Base-by-base conservation (phyloP, 2,888 invertebrate species). In the Acronicta leporina region DNA sequence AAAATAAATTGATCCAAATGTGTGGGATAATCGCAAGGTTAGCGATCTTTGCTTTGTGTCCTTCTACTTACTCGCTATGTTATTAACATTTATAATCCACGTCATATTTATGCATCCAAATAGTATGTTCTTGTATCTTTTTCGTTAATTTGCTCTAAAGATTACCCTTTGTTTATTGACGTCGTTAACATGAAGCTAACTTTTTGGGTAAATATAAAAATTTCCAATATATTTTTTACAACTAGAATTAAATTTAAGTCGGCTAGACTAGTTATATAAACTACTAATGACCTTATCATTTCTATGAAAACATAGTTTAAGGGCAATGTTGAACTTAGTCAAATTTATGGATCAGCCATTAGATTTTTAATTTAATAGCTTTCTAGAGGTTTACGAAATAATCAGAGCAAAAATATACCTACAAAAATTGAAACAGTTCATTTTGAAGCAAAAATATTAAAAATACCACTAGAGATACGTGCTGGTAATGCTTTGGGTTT, bases 201-300 rank as follows among this genome's bases (percentile, higher is more conserved):
- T n/a, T n/a, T n/a, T n/a, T n/a, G n/a, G n/a, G n/a, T n/a, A n/a
- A n/a, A n/a, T n/a, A n/a, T n/a, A n/a, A 52, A 35, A 42, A 52
- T 33, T 33, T 30, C 38, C n/a, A n/a, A 38, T 42, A 47, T 65
- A 58, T 30, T 45, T 46, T 13, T 30, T 46, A 14, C 45, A 53
- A 14, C 44, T 42, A 30, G 20, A 42, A 35, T 41, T 47, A n/a
- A 15, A 61, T 53, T 50, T 15, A 53, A 54, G 35, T 27, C 10
- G 46, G 67, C 56, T 69, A 67, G 52, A 61, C 61, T 41, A 43
- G 7, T 30, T 0, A 44, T n/a, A 67, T 53, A 49, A 59, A 51
- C 16, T 14, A 14, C 25, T 14, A 27, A 40, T 20, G 41, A 55
- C 48, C 33, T 6, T 27, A 20, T 14, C 46, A 66, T 38, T 10